Base-by-base conservation (phyloP, 2,113 vertebrate genomes). In the Chionomys nivalis region DNA sequence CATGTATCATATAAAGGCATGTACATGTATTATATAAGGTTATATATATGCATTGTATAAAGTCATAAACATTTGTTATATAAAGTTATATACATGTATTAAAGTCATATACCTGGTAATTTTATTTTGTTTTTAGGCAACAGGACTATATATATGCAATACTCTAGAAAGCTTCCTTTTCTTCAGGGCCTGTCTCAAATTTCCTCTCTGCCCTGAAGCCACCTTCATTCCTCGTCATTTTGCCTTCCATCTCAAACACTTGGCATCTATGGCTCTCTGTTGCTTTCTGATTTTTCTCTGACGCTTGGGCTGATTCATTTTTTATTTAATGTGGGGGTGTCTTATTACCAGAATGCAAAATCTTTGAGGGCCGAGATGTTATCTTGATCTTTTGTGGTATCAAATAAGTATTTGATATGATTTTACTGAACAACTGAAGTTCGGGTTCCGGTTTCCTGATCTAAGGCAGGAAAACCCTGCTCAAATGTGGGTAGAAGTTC, bases 201-300 rank as follows among this genome's bases (percentile, higher is more conserved):
- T 65, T 78, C 24, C 28, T 42, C 6, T 87, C 19, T 93, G 75
- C 13, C 14, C 24, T 2, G 28, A 70, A 47, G 42, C 6, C 3
- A 21, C 17, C 33, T 13, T n/a, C 31, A 39, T 3, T 63, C 68
- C 21, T 31, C 42, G 21, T 9, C 42, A n/a, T 12, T 28, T 77
- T 81, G 19, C 28, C 49, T 61, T 55, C 44, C 63, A 86, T 61
- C 61, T 76, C 36, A 86, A 83, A 88, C 39, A 58, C 90, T 89
- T 87, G 63, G 68, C 23, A 63, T 49, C 73, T 23, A 23, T 14
- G n/a, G 31, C 4, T 66, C 52, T 42, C 82, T 88, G 7, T 11
- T 89, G 76, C 14, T 36, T 91, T 96, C 78, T 88, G 68, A 82
- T 49, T 21, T 63, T 72, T 81, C 65, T 91, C 28, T 96, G 55